phyloP scores from a whole-genome alignment of 2,113 vertebrate genomes.

The Percopsis transmontana region DNA sequence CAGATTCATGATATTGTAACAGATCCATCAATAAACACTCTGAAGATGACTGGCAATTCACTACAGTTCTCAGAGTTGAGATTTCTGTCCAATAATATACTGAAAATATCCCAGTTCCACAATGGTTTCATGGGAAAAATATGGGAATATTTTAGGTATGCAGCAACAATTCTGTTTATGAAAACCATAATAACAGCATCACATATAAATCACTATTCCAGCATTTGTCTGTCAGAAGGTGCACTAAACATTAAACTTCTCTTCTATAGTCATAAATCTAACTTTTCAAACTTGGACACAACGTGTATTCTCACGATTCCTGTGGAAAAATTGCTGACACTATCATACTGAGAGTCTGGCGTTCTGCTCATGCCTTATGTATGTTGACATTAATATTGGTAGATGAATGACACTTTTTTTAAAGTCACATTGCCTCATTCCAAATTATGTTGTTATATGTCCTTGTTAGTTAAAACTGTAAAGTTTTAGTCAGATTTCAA shows the following conservation, averaged over 20 bases:
- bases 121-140: slow-evolving; percentile 3
- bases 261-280: slow-evolving; percentile 9
- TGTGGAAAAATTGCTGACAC: neutral
- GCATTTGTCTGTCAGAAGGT: slow-evolving; percentile 9
- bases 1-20: neutral
- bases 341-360: neutral
- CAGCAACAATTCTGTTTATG: slow-evolving; percentile 2
- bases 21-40: neutral
- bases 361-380: slow-evolving; percentile 1
- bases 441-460: too few species aligned
- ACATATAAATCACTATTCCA: slow-evolving; percentile 22
- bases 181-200: slow-evolving; percentile 14
- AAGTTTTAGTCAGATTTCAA: too few species aligned
- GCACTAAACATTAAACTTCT: neutral
- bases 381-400: neutral
- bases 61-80: neutral
- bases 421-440: too few species aligned
- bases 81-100: neutral
- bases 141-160: slow-evolving; percentile 10
- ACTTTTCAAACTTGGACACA: neutral
- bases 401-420: neutral
- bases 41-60: too few species aligned
- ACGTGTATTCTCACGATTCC: neutral
- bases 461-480: too few species aligned
- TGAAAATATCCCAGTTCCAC: neutral